Evolutionary conservation across 2,888 invertebrate genomes (phyloP).

Genomic region (Carpatolechia fugitivella): DNA sequence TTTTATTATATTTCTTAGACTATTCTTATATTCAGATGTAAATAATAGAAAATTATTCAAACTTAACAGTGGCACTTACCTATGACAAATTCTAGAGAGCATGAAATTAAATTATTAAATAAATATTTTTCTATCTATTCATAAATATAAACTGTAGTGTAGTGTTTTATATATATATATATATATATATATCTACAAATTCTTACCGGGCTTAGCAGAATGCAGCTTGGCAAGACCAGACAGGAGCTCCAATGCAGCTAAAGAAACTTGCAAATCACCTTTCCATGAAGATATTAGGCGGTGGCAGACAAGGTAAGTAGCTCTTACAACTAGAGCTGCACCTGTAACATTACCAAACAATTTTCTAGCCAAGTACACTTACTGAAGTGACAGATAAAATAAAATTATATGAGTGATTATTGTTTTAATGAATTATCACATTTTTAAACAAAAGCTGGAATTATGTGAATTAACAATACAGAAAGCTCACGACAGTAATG

Average conservation of each 20-base stretch:
- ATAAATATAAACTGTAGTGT: too few species aligned
- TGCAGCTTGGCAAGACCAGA: conserved; percentile 94
- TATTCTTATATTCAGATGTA: too few species aligned
- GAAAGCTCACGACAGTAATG: neutral
- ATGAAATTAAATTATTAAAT: conserved; percentile 34
- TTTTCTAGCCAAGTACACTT: too few species aligned
- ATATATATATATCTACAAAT: too few species aligned
- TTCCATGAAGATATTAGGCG: conserved; percentile 97
- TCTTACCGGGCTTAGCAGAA: conserved; percentile 91
- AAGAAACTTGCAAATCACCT: conserved; percentile 94
- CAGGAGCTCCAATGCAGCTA: conserved; percentile 95
- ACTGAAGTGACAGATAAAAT: too few species aligned
- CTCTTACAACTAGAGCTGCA: conserved; percentile 91
- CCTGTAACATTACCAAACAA: conserved; percentile 37
- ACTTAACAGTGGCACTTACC: conserved; percentile 54
- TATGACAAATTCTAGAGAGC: conserved; percentile 63
- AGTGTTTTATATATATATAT: too few species aligned
- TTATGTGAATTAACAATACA: too few species aligned
- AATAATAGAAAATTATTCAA: too few species aligned
- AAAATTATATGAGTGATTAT: too few species aligned
- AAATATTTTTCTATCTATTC: neutral
- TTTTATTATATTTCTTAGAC: too few species aligned
- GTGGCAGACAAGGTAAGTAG: conserved; percentile 96
- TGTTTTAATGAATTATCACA: neutral
- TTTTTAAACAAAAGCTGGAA: neutral